Conservation (phyloP, 30 jellyfish, hydroid and myxozoan species). For the Nemopilema nomurai region DNA sequence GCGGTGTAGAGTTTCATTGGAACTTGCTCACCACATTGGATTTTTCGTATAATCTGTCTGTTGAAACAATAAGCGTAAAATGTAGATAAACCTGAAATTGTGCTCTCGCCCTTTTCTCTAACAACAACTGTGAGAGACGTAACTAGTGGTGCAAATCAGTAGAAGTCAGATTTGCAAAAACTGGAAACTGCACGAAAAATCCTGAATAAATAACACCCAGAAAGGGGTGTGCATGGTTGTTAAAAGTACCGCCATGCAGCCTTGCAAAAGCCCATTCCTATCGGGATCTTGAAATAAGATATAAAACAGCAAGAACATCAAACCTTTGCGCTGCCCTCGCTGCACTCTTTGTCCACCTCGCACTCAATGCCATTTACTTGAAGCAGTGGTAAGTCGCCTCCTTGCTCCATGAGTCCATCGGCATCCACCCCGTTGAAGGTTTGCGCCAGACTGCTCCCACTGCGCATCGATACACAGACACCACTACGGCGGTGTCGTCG, state of each 20-base stretch:
- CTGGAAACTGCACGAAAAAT: too few relatives aligned
- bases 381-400: constrained; percentile 17
- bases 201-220: too few relatives aligned
- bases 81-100: background rate
- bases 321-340: constrained; percentile 15
- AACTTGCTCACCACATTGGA: background rate
- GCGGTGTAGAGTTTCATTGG: background rate
- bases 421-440: constrained; percentile 10
- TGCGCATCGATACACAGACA: constrained; percentile 54
- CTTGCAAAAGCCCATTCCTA: too few relatives aligned
- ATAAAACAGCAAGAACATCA: background rate
- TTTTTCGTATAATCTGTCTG: background rate
- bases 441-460: constrained; percentile 18
- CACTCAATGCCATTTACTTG: constrained; percentile 50
- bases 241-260: too few relatives aligned
- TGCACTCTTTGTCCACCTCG: constrained; percentile 31
- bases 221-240: too few relatives aligned
- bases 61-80: background rate
- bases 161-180: too few relatives aligned
- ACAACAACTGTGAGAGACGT: too few relatives aligned
- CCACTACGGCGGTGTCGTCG: constrained; percentile 63
- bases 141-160: too few relatives aligned
- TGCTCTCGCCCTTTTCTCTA: too few relatives aligned
- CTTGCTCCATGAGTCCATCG: constrained; percentile 4
- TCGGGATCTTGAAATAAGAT: background rate